Evolutionary conservation across 2,797 vertebrate genomes (phyloP).

Genomic region (Anableps anableps): DNA sequence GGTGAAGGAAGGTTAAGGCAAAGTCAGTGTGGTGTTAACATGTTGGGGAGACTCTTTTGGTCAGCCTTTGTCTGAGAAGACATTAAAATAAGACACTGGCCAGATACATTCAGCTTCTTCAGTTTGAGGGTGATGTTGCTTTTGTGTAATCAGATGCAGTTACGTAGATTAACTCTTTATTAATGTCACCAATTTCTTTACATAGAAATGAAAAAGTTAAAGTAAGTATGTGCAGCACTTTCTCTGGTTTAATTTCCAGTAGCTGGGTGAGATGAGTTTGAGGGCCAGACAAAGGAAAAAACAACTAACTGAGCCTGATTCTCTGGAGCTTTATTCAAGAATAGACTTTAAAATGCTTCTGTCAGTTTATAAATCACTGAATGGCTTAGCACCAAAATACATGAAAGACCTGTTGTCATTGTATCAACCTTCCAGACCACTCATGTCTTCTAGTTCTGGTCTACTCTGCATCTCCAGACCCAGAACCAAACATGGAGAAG

Average conservation of each 20-base stretch:
- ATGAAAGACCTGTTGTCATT: no score
- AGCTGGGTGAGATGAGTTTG: neutral
- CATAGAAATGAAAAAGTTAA: neutral
- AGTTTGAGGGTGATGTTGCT: neutral
- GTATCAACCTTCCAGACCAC: no score
- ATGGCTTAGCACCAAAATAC: no score
- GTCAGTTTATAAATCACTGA: no score
- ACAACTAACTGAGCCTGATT: neutral
- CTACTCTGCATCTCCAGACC: no score
- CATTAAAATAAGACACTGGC: neutral
- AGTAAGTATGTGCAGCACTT: neutral
- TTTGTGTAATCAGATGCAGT: neutral
- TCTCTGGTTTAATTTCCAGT: neutral
- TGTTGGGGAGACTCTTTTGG: neutral
- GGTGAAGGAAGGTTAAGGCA: conserved; percentile 35
- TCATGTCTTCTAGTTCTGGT: no score
- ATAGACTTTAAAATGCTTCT: no score
- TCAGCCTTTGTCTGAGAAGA: conserved; percentile 1
- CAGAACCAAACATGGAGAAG: no score
- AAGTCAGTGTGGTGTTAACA: conserved; percentile 10
- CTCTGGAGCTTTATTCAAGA: neutral
- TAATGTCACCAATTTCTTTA: neutral
- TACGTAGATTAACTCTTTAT: neutral
- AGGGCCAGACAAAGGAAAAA: neutral
- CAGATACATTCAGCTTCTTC: conserved; percentile 4